A percentile compares a stretch with the other conserved stretches of the same genome.
phyloP scores from a whole-genome alignment of 2,797 vertebrate species.

The Harpagifer antarcticus region DNA sequence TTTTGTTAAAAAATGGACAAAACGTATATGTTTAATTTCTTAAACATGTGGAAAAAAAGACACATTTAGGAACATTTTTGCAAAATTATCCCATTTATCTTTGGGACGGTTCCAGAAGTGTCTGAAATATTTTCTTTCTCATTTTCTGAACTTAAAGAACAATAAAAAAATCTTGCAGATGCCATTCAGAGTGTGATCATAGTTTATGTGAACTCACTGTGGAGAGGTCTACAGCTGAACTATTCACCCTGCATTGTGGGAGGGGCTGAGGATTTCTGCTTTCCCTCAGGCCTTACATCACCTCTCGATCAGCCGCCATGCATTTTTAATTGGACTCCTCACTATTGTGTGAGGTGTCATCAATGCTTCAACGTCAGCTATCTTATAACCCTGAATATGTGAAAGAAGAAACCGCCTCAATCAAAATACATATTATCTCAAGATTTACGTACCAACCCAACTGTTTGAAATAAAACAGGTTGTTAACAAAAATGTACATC shows the following conservation, averaged over 20 bases:
- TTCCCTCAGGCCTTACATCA: conserved; percentile 45
- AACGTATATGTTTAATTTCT: neutral
- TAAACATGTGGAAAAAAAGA: neutral
- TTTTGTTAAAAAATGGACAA: neutral
- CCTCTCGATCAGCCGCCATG: conserved; percentile 54
- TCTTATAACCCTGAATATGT: conserved; percentile 20
- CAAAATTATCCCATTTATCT: neutral
- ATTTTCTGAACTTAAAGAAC: neutral
- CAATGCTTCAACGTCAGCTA: neutral
- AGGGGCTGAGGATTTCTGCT: conserved; percentile 19
- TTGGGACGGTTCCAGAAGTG: neutral
- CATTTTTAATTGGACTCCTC: conserved; percentile 63
- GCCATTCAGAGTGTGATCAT: conserved; percentile 3
- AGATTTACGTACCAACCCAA: conserved; percentile 32
- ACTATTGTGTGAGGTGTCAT: conserved; percentile 20
- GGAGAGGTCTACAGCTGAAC: conserved; percentile 28
- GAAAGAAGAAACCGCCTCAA: conserved; percentile 24
- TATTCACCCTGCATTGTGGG: conserved; percentile 41
- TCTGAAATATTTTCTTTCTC: neutral
- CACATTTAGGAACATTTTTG: neutral
- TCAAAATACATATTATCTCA: conserved; percentile 28
- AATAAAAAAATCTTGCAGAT: neutral
- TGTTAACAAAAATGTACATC: neutral
- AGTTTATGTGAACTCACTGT: conserved; percentile 16
- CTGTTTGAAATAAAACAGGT: conserved; percentile 10